These are phyloP conservation scores for Macrosiphum euphorbiae DNA, from an alignment of 2,888 invertebrate genomes.

Conservation along the genomic window DNA sequence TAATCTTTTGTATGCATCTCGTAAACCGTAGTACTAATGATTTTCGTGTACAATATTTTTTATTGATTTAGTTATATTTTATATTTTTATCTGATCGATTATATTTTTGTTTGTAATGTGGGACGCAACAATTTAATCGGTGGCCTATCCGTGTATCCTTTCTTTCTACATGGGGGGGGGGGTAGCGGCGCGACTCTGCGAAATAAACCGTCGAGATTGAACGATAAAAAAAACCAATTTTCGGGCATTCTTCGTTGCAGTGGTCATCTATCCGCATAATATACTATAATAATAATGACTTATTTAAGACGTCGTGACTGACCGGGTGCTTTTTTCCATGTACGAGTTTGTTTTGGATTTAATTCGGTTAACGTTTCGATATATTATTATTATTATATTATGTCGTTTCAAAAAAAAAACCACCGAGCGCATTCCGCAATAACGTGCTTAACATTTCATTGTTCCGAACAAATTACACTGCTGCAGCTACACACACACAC, in stretches of 20 bases:
- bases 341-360: not conserved
- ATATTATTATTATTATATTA: not conserved
- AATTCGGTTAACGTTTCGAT: conserved; percentile 6
- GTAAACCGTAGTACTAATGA: not conserved
- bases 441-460: conserved; percentile 49
- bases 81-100: not conserved
- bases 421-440: conserved; percentile 4
- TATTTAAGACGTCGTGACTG: conserved; percentile 8
- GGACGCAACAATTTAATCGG: not conserved
- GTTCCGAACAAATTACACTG: conserved; percentile 15
- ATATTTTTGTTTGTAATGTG: not conserved
- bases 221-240: not conserved
- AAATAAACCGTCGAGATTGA: not conserved
- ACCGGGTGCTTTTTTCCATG: not conserved
- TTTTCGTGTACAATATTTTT: not conserved
- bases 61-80: not conserved
- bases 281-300: conserved; percentile 3
- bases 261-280: not conserved
- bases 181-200: rapidly evolving
- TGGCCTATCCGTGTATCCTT: not conserved
- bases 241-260: not conserved
- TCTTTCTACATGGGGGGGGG: not conserved
- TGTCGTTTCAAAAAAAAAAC: not conserved
- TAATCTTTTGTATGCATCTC: not conserved
- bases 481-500: not conserved